Conservation (phyloP, 1,140 invertebrate genomes). For the Platyscapa corneri region DNA sequence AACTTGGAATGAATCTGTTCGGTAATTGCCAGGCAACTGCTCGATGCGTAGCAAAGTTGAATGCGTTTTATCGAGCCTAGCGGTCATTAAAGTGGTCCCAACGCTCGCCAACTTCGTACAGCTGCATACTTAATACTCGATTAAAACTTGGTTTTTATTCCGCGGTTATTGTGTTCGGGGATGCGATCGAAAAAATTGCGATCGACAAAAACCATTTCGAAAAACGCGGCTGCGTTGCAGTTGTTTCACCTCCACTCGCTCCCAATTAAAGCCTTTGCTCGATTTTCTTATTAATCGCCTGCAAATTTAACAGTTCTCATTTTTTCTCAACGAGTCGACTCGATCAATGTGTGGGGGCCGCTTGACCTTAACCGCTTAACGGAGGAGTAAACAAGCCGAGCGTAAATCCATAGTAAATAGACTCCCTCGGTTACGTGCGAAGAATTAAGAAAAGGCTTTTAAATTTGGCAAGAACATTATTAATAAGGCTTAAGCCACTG, state of each 20-base stretch:
- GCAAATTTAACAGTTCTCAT: not conserved
- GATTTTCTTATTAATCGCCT: no score
- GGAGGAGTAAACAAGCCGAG: no score
- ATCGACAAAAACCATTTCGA: not conserved
- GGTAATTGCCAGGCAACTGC: not conserved
- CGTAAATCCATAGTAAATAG: no score
- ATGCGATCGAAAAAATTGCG: no score
- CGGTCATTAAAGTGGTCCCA: not conserved
- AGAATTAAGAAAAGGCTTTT: no score
- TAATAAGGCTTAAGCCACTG: no score
- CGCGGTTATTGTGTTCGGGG: not conserved
- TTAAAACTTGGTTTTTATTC: not conserved
- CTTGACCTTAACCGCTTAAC: no score
- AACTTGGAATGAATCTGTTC: not conserved
- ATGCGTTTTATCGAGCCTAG: not conserved
- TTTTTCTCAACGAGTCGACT: not conserved
- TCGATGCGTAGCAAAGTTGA: not conserved
- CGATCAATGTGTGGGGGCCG: no score
- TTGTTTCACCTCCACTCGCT: no score
- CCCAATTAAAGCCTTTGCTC: not conserved
- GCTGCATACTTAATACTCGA: not conserved
- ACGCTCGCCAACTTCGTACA: not conserved
- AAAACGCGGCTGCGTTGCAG: not conserved
- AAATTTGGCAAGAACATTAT: no score
- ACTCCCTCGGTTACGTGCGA: no score